Base-by-base conservation (phyloP, 2,888 invertebrate species). In the Yponomeuta cagnagella region DNA sequence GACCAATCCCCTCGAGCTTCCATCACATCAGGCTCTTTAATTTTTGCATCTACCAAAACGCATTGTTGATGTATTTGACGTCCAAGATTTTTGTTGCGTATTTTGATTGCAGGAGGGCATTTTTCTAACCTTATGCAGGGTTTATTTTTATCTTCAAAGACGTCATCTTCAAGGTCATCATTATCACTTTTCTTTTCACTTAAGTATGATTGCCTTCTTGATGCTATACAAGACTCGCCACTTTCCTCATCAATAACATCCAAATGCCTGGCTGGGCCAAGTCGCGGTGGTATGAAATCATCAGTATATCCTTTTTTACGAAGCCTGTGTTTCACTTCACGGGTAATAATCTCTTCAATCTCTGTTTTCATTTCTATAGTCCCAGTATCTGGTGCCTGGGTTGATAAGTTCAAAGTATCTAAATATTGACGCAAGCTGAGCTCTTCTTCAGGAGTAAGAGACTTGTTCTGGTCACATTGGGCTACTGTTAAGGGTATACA, bases 201-300 rank as follows among this genome's bases (percentile, higher is more conserved):
- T 78, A 93, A 78, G 84, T 93, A 88, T 77, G 93, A 85, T 76
- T 93, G 88, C 77, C 94, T 80, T 76, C 93, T 80, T 76, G 94
- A 93, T 75, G 93, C 90, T 74, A 94, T 92, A 74, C 94, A 94
- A 6, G 94, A 91, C 77, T 95, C 95, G 79, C 90, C 85, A 77
- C 95, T 95, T 88, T 96, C 96, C 85, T 96, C 96, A 77, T 95
- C 94, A 75, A 96, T 96, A 8, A 95, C 96, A 79, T 96, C 96
- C 78, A 96, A 88, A 75, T 94, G 95, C 80, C 95, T 93, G 12
- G 95, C 94, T 77, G 94, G 94, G 9, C 94, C 93, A 0, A 94
- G 93, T 71, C 94, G 83, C 73, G 82, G 81, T 63, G 78, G 74
- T 68, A 81, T 76, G 75, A 82, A 82, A 71, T 92, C 91, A 70